phyloP scores from a whole-genome alignment of 2,797 vertebrate genomes.

The Danio aesculapii region DNA sequence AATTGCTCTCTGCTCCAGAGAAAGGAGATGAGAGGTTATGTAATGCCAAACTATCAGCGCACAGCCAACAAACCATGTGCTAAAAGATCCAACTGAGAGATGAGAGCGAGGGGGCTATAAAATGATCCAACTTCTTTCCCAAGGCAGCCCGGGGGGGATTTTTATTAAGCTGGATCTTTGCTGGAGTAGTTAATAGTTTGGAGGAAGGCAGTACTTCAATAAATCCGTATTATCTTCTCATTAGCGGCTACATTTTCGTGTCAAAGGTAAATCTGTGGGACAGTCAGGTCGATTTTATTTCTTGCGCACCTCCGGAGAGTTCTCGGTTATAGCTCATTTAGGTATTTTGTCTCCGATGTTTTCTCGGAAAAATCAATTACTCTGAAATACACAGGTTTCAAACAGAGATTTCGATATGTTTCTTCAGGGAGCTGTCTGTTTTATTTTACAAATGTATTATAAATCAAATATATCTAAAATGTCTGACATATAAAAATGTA shows the following conservation, averaged over 20 bases:
- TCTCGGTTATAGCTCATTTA: neutral
- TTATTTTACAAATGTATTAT: too few relatives aligned
- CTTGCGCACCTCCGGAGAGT: neutral
- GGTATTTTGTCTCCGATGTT: too few relatives aligned
- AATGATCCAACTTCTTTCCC: neutral
- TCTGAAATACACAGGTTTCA: too few relatives aligned
- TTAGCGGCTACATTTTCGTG: neutral
- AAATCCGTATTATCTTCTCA: neutral
- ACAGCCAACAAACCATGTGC: slow-evolving; percentile 12
- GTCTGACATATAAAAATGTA: too few relatives aligned
- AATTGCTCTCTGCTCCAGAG: slow-evolving; percentile 42
- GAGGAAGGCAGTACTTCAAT: slow-evolving; percentile 8
- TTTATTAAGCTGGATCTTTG: slow-evolving; percentile 17
- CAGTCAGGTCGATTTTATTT: neutral
- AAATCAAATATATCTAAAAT: too few relatives aligned
- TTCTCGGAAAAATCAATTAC: too few relatives aligned
- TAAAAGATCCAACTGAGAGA: slow-evolving; percentile 25
- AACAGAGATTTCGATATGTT: too few relatives aligned
- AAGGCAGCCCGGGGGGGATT: neutral
- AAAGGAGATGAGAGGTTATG: slow-evolving; percentile 22
- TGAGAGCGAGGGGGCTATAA: neutral
- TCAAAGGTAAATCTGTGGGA: neutral
- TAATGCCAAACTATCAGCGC: slow-evolving; percentile 7
- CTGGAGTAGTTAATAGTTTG: slow-evolving; percentile 1
- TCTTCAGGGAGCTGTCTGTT: too few relatives aligned